phyloP scores from a whole-genome alignment of 2,797 vertebrate genomes.

The Mastacembelus armatus region DNA sequence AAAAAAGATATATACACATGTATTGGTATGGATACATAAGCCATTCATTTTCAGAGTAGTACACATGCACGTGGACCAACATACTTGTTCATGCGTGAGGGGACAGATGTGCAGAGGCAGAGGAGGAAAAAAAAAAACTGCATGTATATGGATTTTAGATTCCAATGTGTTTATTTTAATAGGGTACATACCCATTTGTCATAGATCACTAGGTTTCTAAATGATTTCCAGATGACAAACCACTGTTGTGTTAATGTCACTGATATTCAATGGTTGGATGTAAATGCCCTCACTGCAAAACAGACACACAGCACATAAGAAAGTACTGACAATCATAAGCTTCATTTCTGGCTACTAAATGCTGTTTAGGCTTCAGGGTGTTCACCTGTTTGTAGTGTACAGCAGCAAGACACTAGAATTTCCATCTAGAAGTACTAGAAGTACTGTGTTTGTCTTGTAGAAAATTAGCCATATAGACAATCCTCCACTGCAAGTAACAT shows the following conservation, averaged over 20 bases:
- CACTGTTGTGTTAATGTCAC: conserved; percentile 86
- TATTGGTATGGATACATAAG: conserved; percentile 82
- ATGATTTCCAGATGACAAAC: conserved; percentile 91
- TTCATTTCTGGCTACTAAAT: conserved; percentile 1
- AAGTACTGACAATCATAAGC: conserved; percentile 1
- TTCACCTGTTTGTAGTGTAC: background rate
- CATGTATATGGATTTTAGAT: conserved; percentile 72
- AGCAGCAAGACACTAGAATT: background rate
- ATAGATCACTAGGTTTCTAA: conserved; percentile 86
- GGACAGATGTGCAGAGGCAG: conserved; percentile 65
- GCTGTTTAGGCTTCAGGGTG: background rate
- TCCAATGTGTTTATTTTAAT: conserved; percentile 76
- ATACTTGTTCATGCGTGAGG: conserved; percentile 53
- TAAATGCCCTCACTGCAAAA: conserved; percentile 42
- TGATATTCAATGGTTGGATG: conserved; percentile 86
- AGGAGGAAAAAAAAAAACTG: conserved; percentile 30
- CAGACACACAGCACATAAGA: background rate
- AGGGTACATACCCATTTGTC: conserved; percentile 84
- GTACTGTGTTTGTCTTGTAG: background rate
- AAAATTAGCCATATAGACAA: background rate
- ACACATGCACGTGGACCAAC: conserved; percentile 26
- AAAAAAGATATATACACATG: conserved; percentile 81
- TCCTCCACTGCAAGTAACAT: too few species aligned
- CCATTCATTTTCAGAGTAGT: conserved; percentile 68
- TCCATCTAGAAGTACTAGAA: background rate